Evolutionary conservation across 2,888 invertebrate genomes (phyloP), one percentile per base, ranked within the genome.

Genomic region (Odontothrips loti): DNA sequence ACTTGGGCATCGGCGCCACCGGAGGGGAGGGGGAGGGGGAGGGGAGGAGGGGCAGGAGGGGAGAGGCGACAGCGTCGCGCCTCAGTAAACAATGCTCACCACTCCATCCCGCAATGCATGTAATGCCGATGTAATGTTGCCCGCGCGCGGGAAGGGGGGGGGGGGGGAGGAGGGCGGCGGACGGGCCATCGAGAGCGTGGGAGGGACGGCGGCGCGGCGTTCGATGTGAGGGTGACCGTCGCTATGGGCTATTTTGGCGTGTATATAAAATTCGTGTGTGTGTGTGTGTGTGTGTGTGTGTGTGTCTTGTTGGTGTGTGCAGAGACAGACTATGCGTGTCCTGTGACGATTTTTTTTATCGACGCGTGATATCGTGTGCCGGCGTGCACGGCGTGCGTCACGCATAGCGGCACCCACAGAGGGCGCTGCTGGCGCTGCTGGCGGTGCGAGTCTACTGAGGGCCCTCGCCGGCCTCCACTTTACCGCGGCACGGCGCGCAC

Each of bases 61-160:
- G 68, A 75, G 11, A 27, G 11, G 68, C 34, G 34, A 43, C 34
- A 43, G 68, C 27, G 27, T 10, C 23, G 68, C 68, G 68, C 68
- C 27, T 75, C 68, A 27, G 68, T 75, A 75, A 75, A 75, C 68
- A 75, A 6, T 75, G 68, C 12, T 27, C 27, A 27, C 68, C 68
- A n/a, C 20, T 17, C 58, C 12, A 15, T 17, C 20, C 68, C 27
- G 27, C 68, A 75, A 8, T 75, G 68, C 68, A 75, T 75, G 68
- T 75, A 75, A 75, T 75, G 68, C 68, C 68, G 68, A 12, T 75
- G 68, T 75, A 68, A 68, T 23, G 68, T 51, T 43, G 51, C 51
- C 6, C 68, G 63, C 63, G 63, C 6, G 63, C n/a, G 68, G 68
- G 23, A 23, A 2, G 68, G 68, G n/a, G 12, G 23, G 27, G 68